Conservation (phyloP, 2,888 invertebrate genomes). For the Trisateles emortualis region DNA sequence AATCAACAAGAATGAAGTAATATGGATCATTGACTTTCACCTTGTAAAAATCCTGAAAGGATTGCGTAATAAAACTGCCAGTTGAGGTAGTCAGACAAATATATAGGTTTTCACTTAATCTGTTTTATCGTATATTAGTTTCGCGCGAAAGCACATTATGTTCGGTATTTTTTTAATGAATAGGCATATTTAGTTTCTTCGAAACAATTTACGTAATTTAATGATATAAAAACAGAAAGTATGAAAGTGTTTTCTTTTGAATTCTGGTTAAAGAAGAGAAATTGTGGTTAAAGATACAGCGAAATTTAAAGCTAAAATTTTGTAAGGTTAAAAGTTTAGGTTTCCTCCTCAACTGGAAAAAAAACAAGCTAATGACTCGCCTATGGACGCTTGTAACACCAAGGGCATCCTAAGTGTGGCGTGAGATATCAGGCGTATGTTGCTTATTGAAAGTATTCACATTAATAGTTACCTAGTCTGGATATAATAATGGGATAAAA, state of each 20-base stretch:
- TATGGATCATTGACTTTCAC: slow-evolving; percentile 20
- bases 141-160: background rate
- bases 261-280: background rate
- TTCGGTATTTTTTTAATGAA: background rate
- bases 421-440: no score
- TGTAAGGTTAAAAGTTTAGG: no score
- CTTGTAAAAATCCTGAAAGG: slow-evolving; percentile 33
- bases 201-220: background rate
- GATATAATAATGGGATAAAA: no score
- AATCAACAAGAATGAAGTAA: slow-evolving; percentile 22
- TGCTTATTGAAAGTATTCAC: no score
- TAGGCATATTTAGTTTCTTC: background rate
- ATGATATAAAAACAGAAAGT: background rate
- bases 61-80: slow-evolving; percentile 43
- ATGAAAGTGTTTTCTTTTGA: background rate
- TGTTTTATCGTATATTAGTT: background rate
- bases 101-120: slow-evolving; percentile 17
- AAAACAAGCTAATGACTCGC: no score
- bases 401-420: no score
- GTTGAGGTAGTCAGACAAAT: slow-evolving; percentile 26
- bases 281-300: no score
- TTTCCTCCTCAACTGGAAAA: no score
- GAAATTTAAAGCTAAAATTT: no score
- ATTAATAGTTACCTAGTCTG: no score
- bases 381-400: no score